Evolutionary conservation across 2,888 invertebrate species (phyloP).

Genomic region (Bibio marci): DNA sequence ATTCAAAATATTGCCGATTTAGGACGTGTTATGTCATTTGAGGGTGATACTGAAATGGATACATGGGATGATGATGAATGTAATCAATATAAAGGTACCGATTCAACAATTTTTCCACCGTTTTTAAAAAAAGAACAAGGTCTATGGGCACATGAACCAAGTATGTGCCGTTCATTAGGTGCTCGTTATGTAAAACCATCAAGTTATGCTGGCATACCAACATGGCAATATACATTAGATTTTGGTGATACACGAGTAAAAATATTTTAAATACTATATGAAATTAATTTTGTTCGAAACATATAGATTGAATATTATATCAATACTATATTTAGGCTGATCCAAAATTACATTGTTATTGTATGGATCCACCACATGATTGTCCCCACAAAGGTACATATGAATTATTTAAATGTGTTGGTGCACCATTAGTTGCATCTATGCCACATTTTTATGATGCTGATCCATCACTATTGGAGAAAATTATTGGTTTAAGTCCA

Average conservation of each 20-base stretch:
- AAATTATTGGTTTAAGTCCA: constrained; percentile 40
- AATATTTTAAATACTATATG: neutral
- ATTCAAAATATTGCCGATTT: constrained; percentile 51
- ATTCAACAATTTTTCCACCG: constrained; percentile 76
- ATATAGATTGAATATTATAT: neutral
- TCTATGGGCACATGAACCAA: constrained; percentile 53
- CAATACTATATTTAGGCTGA: constrained; percentile 24
- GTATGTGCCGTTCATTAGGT: constrained; percentile 55
- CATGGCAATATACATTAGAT: constrained; percentile 46
- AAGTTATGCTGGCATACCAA: constrained; percentile 47
- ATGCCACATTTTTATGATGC: constrained; percentile 60
- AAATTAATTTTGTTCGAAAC: neutral
- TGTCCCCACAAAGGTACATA: constrained; percentile 60
- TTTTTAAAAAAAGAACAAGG: constrained; percentile 46
- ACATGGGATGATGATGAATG: constrained; percentile 54
- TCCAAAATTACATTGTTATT: constrained; percentile 37
- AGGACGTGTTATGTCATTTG: constrained; percentile 52
- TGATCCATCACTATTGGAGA: constrained; percentile 33
- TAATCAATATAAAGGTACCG: constrained; percentile 63
- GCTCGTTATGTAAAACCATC: constrained; percentile 41
- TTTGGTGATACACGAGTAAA: constrained; percentile 44
- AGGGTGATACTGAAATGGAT: constrained; percentile 41
- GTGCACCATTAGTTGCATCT: constrained; percentile 56
- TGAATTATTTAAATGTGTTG: constrained; percentile 42
- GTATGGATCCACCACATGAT: constrained; percentile 38